Base-by-base conservation (phyloP, 2,888 invertebrate genomes). In the Tenthredo livida region DNA sequence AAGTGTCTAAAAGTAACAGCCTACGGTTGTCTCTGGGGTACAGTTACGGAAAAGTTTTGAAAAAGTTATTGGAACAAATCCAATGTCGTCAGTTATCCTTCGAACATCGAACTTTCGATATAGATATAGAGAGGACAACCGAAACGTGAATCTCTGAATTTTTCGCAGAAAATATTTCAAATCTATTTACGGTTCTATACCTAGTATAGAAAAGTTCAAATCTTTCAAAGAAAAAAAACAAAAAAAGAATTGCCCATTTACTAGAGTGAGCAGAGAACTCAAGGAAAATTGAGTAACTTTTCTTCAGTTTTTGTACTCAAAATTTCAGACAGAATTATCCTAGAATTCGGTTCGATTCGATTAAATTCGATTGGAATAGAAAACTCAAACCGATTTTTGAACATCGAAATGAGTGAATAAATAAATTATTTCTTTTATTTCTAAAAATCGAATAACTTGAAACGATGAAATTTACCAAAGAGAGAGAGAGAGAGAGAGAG, bases 1-100 rank as follows among this genome's bases (percentile, higher is more conserved):
- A 67, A 67, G 67, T 33, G 67, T 67, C 67, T 4, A 17, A 47
- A 67, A 73, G 54, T 77, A 77, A 77, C 15, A 40, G 77, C 54
- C 40, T 47, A 77, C 47, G 54, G 47, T 77, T 54, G 50, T 77
- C 77, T 54, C 77, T 77, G 15, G 77, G 54, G 77, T 50, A 77
- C 77, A 77, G 77, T 50, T 77, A 54, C 5, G 77, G 3, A 54
- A 77, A 77, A 54, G 47, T 77, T 75, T 54, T 12, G 77, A 77
- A 77, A 73, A 77, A 77, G 50, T 77, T 77, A 77, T 77, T 21
- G 29, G 54, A 77, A 77, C 77, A 54, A 77, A 47, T 77, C 77
- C 77, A 54, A 77, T 77, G 77, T 54, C 77, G 77, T 50, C 77
- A 54, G 77, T 77, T 77, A 43, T 54, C 77, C 50, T 47, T 54